phyloP scores from a whole-genome alignment of 1,140 invertebrate species.

The Dryas iulia region DNA sequence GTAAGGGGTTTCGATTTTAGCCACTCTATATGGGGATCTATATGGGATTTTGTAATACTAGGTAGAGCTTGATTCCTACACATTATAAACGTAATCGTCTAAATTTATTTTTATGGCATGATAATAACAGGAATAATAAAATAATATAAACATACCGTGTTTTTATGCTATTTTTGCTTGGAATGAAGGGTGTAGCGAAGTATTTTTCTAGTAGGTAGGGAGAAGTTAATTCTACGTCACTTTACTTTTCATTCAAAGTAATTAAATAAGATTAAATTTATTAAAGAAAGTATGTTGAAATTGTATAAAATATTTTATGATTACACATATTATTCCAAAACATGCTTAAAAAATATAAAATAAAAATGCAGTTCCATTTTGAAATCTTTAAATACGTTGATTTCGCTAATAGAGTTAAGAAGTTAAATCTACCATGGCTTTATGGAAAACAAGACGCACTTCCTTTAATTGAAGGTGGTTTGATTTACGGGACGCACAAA shows the following conservation, averaged over 20 bases:
- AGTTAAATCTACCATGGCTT: neutral
- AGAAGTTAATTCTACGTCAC: too few relatives aligned
- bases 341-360: neutral
- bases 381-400: neutral
- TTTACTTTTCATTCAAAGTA: too few relatives aligned
- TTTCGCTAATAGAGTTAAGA: conserved; percentile 17
- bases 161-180: too few relatives aligned
- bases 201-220: too few relatives aligned
- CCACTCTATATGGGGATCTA: conserved; percentile 37
- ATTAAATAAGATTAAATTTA: too few relatives aligned
- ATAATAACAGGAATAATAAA: neutral
- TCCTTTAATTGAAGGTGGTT: conserved; percentile 26
- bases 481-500: conserved; percentile 32
- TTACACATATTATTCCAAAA: too few relatives aligned
- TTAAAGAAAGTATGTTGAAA: too few relatives aligned
- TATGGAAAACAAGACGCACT: conserved; percentile 9
- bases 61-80: neutral
- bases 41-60: neutral
- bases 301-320: too few relatives aligned
- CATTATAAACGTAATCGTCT: neutral
- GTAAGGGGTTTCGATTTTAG: conserved; percentile 77
- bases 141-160: neutral
- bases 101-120: neutral
- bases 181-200: too few relatives aligned
- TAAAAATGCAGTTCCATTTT: neutral